Percentiles rank a stretch among this genome's conserved stretches.
phyloP scores from a whole-genome alignment of 2,888 invertebrate genomes.

The Andrena marginata region DNA sequence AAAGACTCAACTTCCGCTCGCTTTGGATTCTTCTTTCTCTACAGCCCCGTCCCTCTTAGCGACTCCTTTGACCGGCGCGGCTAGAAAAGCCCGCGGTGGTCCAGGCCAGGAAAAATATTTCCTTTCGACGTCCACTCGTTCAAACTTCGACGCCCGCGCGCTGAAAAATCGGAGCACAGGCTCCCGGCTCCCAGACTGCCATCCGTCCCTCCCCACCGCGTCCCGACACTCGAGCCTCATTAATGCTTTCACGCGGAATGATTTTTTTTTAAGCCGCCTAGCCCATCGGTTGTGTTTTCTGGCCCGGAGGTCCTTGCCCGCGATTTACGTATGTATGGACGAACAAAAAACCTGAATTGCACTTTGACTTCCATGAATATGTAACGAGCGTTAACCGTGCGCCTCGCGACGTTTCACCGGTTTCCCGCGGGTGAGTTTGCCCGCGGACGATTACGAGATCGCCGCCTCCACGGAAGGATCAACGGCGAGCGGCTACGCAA shows the following conservation, averaged over 20 bases:
- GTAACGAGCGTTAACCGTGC: slow-evolving; percentile 21
- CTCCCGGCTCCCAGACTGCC: not conserved
- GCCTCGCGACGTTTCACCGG: not conserved
- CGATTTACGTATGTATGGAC: slow-evolving; percentile 4
- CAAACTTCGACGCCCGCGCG: slow-evolving; percentile 32
- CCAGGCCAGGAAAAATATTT: slow-evolving; percentile 42
- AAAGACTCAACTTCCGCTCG: slow-evolving; percentile 41
- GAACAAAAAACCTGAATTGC: slow-evolving; percentile 24
- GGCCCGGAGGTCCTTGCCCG: not conserved
- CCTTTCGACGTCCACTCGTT: slow-evolving; percentile 25
- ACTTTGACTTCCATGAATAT: slow-evolving; percentile 36
- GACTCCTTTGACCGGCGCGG: slow-evolving; percentile 13
- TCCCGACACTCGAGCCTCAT: slow-evolving; percentile 11
- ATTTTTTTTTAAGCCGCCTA: not conserved
- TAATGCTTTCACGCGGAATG: slow-evolving; percentile 38
- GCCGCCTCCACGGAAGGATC: not conserved
- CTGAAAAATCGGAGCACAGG: slow-evolving; percentile 28
- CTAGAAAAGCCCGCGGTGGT: slow-evolving; percentile 7
- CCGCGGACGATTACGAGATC: not conserved
- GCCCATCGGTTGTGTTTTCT: not conserved
- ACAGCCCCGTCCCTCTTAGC: not conserved
- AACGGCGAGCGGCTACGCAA: not conserved
- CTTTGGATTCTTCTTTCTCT: slow-evolving; percentile 18
- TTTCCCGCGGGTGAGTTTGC: not conserved
- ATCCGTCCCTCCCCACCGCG: too few species aligned